These are phyloP conservation scores for Noctua fimbriata DNA, from an alignment of 2,888 invertebrate genomes.

Conservation along the genomic window DNA sequence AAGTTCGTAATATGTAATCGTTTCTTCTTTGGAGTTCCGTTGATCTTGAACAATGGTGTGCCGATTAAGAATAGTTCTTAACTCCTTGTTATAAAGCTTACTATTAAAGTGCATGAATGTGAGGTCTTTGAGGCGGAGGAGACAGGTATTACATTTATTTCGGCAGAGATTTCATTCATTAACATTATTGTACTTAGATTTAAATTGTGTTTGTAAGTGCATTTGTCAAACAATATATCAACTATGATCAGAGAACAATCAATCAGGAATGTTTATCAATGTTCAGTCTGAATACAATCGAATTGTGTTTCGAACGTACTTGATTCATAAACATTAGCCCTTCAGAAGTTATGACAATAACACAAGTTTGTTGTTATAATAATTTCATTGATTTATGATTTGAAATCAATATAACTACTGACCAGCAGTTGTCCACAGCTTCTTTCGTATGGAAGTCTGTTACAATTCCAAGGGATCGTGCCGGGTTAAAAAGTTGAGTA, in stretches of 20 bases:
- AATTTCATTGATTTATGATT: neutral
- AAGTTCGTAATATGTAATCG: constrained; percentile 68
- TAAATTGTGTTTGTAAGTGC: constrained; percentile 68
- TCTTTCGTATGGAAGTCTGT: no score
- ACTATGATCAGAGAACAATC: constrained; percentile 59
- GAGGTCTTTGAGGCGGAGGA: constrained; percentile 13
- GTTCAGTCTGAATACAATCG: constrained; percentile 46
- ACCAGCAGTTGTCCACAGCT: neutral
- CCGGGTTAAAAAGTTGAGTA: neutral
- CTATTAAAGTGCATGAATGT: constrained; percentile 15
- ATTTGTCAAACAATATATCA: constrained; percentile 70
- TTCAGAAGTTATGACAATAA: constrained; percentile 23
- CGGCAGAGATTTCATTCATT: constrained; percentile 68
- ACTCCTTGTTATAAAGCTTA: constrained; percentile 18
- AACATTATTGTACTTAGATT: constrained; percentile 67
- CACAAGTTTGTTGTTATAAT: neutral
- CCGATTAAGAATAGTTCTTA: constrained; percentile 33
- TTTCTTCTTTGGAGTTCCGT: constrained; percentile 44
- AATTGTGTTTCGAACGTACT: constrained; percentile 20
- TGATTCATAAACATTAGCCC: constrained; percentile 13
- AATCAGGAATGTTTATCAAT: constrained; percentile 59
- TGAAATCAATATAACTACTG: neutral
- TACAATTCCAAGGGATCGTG: neutral
- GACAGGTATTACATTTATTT: constrained; percentile 57
- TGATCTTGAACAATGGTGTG: constrained; percentile 8